These are phyloP conservation scores for Patiria pectinifera DNA, from an alignment of 53 echinoderm and acorn worm species.

Conservation along the genomic window DNA sequence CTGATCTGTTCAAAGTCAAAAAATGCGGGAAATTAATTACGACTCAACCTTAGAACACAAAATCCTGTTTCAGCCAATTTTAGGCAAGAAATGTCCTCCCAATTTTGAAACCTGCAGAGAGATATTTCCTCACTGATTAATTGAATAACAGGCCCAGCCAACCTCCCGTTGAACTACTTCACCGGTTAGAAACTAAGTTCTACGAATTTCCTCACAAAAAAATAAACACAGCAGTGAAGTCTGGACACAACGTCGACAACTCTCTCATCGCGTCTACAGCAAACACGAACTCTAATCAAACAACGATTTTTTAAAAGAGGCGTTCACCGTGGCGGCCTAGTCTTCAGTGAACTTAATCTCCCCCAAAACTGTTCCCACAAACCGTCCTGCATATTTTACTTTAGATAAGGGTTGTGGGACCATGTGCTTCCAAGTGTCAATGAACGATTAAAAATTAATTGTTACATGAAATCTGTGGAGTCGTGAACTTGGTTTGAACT, in stretches of 20 bases:
- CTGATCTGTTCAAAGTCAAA: not conserved
- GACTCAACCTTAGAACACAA: not conserved
- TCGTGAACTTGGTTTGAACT: conserved; percentile 46
- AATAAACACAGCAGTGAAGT: conserved; percentile 8
- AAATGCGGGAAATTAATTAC: not conserved
- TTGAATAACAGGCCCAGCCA: not conserved
- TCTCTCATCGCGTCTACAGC: conserved; percentile 12
- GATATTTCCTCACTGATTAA: not conserved
- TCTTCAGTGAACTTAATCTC: not conserved
- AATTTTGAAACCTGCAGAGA: not conserved
- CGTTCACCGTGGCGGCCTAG: not conserved
- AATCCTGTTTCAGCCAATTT: not conserved
- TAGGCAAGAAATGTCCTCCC: not conserved
- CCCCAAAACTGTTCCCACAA: not conserved
- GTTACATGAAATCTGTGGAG: conserved; percentile 23
- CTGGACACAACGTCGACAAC: not conserved
- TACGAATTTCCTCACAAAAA: conserved; percentile 7
- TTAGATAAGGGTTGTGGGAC: not conserved
- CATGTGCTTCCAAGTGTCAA: not conserved
- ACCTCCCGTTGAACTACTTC: not conserved
- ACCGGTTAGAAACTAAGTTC: not conserved
- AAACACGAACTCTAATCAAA: not conserved
- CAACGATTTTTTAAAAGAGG: conserved; percentile 2
- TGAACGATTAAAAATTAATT: not conserved
- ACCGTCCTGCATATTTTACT: not conserved